Base-by-base conservation (phyloP, 92 coral and sea anemone species). In the Actinostola sp. region DNA sequence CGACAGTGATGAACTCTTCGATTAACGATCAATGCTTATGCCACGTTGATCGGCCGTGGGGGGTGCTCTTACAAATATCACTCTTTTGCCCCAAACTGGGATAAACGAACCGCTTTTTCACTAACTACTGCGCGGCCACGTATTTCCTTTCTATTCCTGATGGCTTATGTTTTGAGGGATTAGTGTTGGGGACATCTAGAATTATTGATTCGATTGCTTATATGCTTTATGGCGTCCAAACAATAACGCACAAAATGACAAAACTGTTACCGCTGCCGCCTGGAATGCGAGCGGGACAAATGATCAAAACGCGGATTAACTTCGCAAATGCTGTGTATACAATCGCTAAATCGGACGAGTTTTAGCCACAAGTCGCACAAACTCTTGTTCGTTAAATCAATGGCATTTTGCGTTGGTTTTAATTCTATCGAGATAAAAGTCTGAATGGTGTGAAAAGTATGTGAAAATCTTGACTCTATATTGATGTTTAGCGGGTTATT, bases 1-100 rank as follows among this genome's bases (percentile, higher is more conserved):
- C 48, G 61, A 32, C 16, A 48, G 62, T 16, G 42, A 29, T 70
- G 76, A 52, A 19, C 65, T 52, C 64, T 12, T 54, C 61, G 76
- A 51, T 39, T 70, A 70, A 33, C 13, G 21, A 21, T 3, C 49
- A 33, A 42, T 50, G 45, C 43, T 34, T 36, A 59, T 17, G 52
- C 35, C 2, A 43, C 36, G 48, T n/a, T 29, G 57, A 24, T 41
- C 60, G 71, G 58, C 66, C 69, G 58, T 54, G 55, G 63, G 62
- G 68, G 81, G 81, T 23, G 14, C 14, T 46, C 65, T 49, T 20
- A 61, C 51, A 23, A 48, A 30, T 31, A 57, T 43, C 17, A 58
- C 73, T 34, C 41, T 41, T 46, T 74, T 74, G 71, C 80, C 80
- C 71, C 80, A 67, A 70, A 68, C 74, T 16, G 74, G 43, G 74